Base-by-base conservation (phyloP, 2,113 vertebrate species). In the Stigmatopora argus region DNA sequence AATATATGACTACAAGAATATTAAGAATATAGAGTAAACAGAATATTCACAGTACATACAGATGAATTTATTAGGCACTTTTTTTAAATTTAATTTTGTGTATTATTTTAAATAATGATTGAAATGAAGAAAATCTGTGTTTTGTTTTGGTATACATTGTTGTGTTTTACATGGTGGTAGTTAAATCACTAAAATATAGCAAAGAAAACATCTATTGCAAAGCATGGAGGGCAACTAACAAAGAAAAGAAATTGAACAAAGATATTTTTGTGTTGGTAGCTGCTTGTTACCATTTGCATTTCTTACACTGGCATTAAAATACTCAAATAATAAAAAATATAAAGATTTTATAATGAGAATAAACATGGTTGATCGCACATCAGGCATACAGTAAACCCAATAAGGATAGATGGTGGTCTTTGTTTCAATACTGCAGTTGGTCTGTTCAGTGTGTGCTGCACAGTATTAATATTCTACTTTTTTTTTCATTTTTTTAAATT, bases 391-490 rank as follows among this genome's bases (percentile, higher is more conserved):
- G 23, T 48, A 48, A 13, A n/a, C 19, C 0, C 41, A 38, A 61
- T 60, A 44, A 60, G 58, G 58, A 11, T 19, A 13, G 35, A 21
- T 14, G 58, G 58, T 34, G 58, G 35, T 60, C 58, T 60, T 60
- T 60, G 58, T 60, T 9, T 60, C 21, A 10, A 14, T 23, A 5
- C 19, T 23, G 51, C 51, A 19, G 5, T 44, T 44, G 4, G 18
- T 38, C 34, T 41, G 9, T n/a, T n/a, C 31, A n/a, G 56, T 38
- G 3, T 38, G 9, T 0, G 13, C 57, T n/a, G 17, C 17, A 41
- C 18, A 38, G 5, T 23, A 23, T 53, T 53, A 13, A 11, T 12
- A 53, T 23, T 53, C 19, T 26, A 53, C 19, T 23, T 53, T 53
- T 23, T 12, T 51, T 3, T n/a, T 5, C 9, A n/a, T 51, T n/a